Base-by-base conservation (phyloP, 2,888 invertebrate species). In the Diarsia mendica region DNA sequence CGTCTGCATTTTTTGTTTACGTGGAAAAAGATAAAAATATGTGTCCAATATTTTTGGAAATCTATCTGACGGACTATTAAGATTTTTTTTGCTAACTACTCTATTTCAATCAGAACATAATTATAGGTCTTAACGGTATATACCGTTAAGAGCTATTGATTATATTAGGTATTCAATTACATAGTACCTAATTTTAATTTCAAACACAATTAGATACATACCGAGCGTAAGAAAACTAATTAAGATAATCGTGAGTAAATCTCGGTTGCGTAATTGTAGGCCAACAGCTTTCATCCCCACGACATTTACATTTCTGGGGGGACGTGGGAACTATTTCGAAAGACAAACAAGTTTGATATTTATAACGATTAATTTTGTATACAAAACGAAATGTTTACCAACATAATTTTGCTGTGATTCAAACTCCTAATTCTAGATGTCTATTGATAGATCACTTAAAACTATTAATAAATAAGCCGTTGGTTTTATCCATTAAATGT, bases 291-390 rank as follows among this genome's bases (percentile, higher is more conserved):
- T 63, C 71, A 67, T 67, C 64, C 33, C 44, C 49, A 44, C 58
- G 69, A 65, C 64, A 79, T 79, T 86, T 78, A 75, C 71, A 76
- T 82, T 75, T 70, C 79, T 68, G 70, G 11, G 28, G 39, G 74
- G 77, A 82, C 72, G 11, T 33, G 39, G 74, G 77, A 82, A 69
- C 79, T 77, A 82, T 79, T 77, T 72, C 58, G 44, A 72, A 76
- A 39, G 65, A 18, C 79, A 86, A 58, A 72, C 63, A 85, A 77
- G 65, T 69, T 69, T 68, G 60, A 67, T 53, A 74, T 66, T 74
- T 44, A 66, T 72, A 71, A 75, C 67, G 20, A 44, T 69, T 44
- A 10, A 2, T 8, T 58, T 23, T 55, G 28, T 23, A 13, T 51
- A 9, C 49, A 55, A 72, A 77, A 71, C 65, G 39, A 15, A n/a